Conservation (phyloP, 2,888 invertebrate species). For the Drosophila helvetica region DNA sequence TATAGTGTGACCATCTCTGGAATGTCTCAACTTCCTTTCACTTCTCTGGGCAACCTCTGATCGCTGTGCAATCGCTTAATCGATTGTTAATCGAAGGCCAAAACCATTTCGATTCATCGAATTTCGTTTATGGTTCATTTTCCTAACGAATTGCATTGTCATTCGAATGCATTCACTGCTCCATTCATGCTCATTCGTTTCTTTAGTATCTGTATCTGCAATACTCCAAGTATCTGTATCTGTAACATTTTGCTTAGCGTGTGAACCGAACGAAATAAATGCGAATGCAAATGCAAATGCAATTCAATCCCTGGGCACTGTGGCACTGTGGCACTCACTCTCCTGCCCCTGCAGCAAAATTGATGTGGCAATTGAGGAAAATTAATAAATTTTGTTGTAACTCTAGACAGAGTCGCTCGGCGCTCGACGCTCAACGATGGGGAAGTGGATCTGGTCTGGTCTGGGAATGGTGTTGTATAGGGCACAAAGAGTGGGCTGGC, state of each 20-base stretch:
- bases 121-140: constrained; percentile 35
- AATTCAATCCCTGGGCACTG: constrained; percentile 18
- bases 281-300: constrained; percentile 66
- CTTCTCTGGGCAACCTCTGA: background rate
- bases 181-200: constrained; percentile 26
- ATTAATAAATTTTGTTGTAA: constrained; percentile 69
- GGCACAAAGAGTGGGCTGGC: no score
- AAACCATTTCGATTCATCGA: constrained; percentile 31
- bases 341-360: constrained; percentile 37
- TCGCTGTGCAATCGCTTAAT: background rate
- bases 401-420: constrained; percentile 32
- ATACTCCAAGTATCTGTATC: constrained; percentile 14
- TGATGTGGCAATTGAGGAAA: constrained; percentile 62
- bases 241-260: constrained; percentile 37
- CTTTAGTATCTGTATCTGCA: constrained; percentile 25
- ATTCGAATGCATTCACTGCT: constrained; percentile 45
- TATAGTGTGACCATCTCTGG: no score
- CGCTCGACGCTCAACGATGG: background rate
- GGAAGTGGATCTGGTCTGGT: constrained; percentile 20
- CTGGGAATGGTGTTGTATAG: no score
- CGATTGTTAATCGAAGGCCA: constrained; percentile 34
- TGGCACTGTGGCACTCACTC: constrained; percentile 4
- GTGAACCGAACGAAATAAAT: constrained; percentile 47
- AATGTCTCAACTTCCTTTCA: constrained; percentile 7
- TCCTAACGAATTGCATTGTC: constrained; percentile 72